phyloP scores from a whole-genome alignment of 2,888 invertebrate species.

The Meteorus cinctellus region DNA sequence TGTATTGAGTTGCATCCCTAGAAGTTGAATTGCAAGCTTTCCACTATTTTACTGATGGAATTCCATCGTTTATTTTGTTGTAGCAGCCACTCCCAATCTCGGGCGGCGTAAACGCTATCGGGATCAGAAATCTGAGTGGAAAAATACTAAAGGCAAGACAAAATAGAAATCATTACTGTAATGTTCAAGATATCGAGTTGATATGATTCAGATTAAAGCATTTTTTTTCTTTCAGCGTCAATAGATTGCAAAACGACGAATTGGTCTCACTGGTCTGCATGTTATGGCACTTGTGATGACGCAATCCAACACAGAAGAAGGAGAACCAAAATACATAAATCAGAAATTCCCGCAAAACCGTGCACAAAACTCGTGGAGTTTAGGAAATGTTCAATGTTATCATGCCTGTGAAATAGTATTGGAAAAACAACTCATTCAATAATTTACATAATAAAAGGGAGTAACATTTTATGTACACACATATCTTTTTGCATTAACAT shows the following conservation, averaged over 20 bases:
- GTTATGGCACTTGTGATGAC: slow-evolving; percentile 89
- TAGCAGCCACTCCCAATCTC: slow-evolving; percentile 25
- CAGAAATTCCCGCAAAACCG: slow-evolving; percentile 62
- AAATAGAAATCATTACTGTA: neutral
- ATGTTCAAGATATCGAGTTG: neutral
- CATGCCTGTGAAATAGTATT: slow-evolving; percentile 41
- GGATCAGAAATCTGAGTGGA: slow-evolving; percentile 37
- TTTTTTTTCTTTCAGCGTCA: slow-evolving; percentile 47
- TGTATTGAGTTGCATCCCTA: too few relatives aligned
- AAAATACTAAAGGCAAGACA: slow-evolving; percentile 35
- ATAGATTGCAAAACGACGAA: slow-evolving; percentile 70
- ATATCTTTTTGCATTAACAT: slow-evolving; percentile 14
- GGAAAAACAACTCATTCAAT: slow-evolving; percentile 9
- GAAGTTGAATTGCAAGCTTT: too few relatives aligned
- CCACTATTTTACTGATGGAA: neutral
- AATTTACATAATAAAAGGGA: neutral
- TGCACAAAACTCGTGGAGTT: slow-evolving; percentile 70
- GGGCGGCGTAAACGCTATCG: slow-evolving; percentile 48
- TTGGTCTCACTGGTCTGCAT: slow-evolving; percentile 89
- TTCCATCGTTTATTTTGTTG: neutral
- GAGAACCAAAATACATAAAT: slow-evolving; percentile 74
- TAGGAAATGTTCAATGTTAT: slow-evolving; percentile 57
- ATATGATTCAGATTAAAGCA: slow-evolving; percentile 12
- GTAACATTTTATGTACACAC: slow-evolving; percentile 14
- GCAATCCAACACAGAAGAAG: slow-evolving; percentile 85